Conservation (phyloP, 2,888 invertebrate genomes). For the Napeogenes sylphis region DNA sequence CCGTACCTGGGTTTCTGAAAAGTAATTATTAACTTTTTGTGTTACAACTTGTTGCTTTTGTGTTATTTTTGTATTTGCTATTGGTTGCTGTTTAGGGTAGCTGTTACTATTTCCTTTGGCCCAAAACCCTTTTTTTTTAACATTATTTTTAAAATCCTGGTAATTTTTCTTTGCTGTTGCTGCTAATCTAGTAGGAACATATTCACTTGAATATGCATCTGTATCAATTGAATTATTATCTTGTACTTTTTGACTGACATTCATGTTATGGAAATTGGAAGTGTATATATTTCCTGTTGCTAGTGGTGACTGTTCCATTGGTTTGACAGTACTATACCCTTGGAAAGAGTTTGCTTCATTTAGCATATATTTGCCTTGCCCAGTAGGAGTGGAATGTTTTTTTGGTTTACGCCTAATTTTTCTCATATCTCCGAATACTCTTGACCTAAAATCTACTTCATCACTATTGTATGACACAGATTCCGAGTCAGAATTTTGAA, state of each 20-base stretch:
- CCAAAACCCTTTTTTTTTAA: conserved; percentile 66
- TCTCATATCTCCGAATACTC: conserved; percentile 56
- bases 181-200: conserved; percentile 68
- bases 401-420: conserved; percentile 53
- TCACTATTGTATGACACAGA: conserved; percentile 65
- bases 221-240: conserved; percentile 42
- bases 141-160: conserved; percentile 69
- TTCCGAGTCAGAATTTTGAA: conserved; percentile 58
- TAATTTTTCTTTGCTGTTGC: conserved; percentile 67
- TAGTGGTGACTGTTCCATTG: conserved; percentile 54
- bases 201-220: conserved; percentile 65
- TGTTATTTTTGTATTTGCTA: conserved; percentile 26
- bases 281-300: conserved; percentile 66
- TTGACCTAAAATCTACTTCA: conserved; percentile 63
- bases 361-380: conserved; percentile 37
- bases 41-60: conserved; percentile 9
- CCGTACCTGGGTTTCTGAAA: conserved; percentile 13
- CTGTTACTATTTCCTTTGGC: conserved; percentile 64
- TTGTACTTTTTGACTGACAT: conserved; percentile 40
- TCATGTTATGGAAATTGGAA: conserved; percentile 60
- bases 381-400: conserved; percentile 38
- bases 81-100: conserved; percentile 40
- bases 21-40: conserved; percentile 16
- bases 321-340: conserved; percentile 60
- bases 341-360: conserved; percentile 42